Percentiles rank a stretch among this genome's conserved stretches.
phyloP scores from a whole-genome alignment of 2,888 invertebrate species.

The Periphyllus acericola region DNA sequence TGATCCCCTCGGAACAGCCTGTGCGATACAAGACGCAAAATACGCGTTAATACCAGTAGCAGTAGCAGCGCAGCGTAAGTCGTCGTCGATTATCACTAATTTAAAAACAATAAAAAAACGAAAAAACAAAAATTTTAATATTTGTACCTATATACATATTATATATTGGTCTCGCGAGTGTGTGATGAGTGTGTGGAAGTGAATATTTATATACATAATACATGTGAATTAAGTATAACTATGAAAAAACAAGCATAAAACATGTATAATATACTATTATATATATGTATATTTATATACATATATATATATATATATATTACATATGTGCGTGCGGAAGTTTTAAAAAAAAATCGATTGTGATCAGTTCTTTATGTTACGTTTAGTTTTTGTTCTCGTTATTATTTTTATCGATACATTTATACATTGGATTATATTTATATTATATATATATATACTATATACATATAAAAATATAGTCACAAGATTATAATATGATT shows the following conservation, averaged over 20 bases:
- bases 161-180: conserved; percentile 49
- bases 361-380: conserved; percentile 53
- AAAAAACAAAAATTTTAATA: not conserved
- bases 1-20: conserved; percentile 63
- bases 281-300: not conserved
- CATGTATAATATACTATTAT: conserved; percentile 5
- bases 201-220: conserved; percentile 21
- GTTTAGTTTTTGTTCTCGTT: conserved; percentile 60
- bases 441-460: conserved; percentile 9
- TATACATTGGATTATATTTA: conserved; percentile 56
- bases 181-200: conserved; percentile 36
- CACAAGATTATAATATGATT: conserved; percentile 54
- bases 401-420: conserved; percentile 58
- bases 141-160: not conserved
- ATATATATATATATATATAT: not conserved
- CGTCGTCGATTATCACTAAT: conserved; percentile 33
- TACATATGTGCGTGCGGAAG: conserved; percentile 14
- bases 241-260: not conserved
- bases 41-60: not conserved
- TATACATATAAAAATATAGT: conserved; percentile 22
- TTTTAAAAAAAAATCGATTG: conserved; percentile 40
- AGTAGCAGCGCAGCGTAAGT: conserved; percentile 1
- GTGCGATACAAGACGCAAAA: conserved; percentile 49
- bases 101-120: conserved; percentile 21
- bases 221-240: not conserved